phyloP scores from a whole-genome alignment of 2,888 invertebrate genomes.

The Emmelina monodactyla region DNA sequence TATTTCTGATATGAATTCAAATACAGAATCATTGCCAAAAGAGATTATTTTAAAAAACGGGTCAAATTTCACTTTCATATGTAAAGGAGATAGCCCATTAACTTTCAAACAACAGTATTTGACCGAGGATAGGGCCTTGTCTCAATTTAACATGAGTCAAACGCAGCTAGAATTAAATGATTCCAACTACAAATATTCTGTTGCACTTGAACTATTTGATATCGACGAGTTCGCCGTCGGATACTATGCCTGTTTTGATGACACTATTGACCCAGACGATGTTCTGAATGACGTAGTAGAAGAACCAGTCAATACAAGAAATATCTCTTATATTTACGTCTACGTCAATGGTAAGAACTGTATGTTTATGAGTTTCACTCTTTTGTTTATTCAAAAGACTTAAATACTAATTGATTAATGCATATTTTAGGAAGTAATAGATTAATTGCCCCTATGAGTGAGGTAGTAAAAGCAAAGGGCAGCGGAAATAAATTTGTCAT shows the following conservation, averaged over 20 bases:
- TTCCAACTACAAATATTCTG: conserved; percentile 37
- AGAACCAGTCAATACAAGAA: conserved; percentile 39
- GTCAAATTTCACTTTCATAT: conserved; percentile 42
- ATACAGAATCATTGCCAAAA: no score
- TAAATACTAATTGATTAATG: conserved; percentile 5
- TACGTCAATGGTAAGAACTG: conserved; percentile 51
- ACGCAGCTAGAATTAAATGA: neutral
- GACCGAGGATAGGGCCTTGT: conserved; percentile 33
- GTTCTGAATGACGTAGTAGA: conserved; percentile 31
- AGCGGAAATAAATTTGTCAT: conserved; percentile 33
- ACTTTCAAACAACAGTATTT: conserved; percentile 41
- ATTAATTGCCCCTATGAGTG: conserved; percentile 48
- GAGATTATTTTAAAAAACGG: conserved; percentile 45
- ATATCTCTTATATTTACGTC: conserved; percentile 46
- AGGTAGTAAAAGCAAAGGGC: conserved; percentile 34
- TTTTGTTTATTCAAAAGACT: no score
- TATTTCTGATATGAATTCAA: no score
- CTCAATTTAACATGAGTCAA: conserved; percentile 15
- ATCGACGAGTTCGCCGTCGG: conserved; percentile 57
- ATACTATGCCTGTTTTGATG: conserved; percentile 63
- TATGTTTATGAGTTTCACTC: conserved; percentile 3
- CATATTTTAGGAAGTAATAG: conserved; percentile 45
- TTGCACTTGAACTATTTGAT: conserved; percentile 45
- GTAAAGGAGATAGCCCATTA: conserved; percentile 34
- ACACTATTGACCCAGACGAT: conserved; percentile 28